Evolutionary conservation across 1,140 invertebrate species (phyloP), one percentile per base, ranked within the genome.

Genomic region (Archivesica marissinica): DNA sequence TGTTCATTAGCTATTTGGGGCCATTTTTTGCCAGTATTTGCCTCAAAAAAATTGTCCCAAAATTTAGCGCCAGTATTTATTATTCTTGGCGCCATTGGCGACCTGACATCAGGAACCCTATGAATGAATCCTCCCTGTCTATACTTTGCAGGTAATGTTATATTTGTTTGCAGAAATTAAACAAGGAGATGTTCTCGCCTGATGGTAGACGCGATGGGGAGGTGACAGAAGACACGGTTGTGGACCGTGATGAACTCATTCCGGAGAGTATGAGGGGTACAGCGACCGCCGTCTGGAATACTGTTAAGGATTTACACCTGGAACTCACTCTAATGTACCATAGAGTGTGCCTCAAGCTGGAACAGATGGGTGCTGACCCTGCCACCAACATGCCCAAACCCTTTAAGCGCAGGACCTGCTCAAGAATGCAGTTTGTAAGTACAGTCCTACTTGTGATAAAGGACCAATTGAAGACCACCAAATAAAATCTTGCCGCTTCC

Each of bases 291-390:
- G 89, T 93, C 15, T 92, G 90, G 92, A 93, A 92, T 84, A 93
- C 90, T 0, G 90, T 93, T 20, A 92, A 91, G 74, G 93, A 94
- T 72, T 87, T 94, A 11, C 92, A 94, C 75, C 85, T 93, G 15
- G 93, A 94, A 70, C 87, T 94, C 54, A 88, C 93, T 38, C 87
- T 93, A 35, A 92, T 93, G 88, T 93, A 94, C 85, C 93, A 94
- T 81, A 85, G 93, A 39, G 90, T 94, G 23, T 93, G 92, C 85
- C 84, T 94, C 13, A 92, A 93, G 56, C 87, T 94, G 35, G 88
- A 90, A 38, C 86, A 85, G 25, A 86, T 91, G 78, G 87, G 80
- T 13, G 56, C 87, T 28, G 86, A 90, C 38, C 88, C 87, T 17
- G 44, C 74, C 0, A 44, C 80, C 7, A 88, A 82, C 6, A 52